phyloP scores from a whole-genome alignment of 2,113 vertebrate species.

The Lagenorhynchus albirostris region DNA sequence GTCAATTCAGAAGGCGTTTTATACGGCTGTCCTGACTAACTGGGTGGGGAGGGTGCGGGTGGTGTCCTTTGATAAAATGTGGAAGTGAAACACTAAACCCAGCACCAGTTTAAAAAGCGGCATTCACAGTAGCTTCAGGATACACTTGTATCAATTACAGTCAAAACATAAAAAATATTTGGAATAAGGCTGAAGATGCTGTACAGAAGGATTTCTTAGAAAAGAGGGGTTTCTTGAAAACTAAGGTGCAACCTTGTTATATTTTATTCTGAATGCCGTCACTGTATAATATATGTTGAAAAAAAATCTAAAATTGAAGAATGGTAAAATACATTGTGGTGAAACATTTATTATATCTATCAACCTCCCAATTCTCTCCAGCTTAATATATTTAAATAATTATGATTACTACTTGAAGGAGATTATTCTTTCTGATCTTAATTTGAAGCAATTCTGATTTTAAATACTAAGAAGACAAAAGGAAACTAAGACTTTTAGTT shows the following conservation, averaged over 20 bases:
- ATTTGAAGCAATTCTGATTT: constrained; percentile 25
- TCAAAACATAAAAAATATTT: background rate
- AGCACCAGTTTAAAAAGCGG: background rate
- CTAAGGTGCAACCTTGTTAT: background rate
- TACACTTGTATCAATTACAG: background rate
- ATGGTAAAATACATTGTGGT: background rate
- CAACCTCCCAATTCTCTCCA: background rate
- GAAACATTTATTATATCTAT: background rate
- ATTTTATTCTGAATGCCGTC: background rate
- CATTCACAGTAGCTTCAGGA: background rate
- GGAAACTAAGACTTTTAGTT: background rate
- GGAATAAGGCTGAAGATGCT: background rate
- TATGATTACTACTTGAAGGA: background rate
- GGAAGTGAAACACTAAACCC: background rate
- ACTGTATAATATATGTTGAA: background rate
- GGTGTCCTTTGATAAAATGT: constrained; percentile 28
- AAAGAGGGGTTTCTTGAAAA: background rate
- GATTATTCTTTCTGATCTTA: background rate
- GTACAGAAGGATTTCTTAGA: background rate
- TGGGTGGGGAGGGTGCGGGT: background rate
- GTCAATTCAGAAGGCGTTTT: background rate
- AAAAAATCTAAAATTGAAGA: background rate
- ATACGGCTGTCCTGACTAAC: background rate
- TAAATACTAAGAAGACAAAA: background rate
- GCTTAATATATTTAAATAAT: background rate